Evolutionary conservation across 1,140 invertebrate genomes (phyloP).

Genomic region (Polyergus mexicanus): DNA sequence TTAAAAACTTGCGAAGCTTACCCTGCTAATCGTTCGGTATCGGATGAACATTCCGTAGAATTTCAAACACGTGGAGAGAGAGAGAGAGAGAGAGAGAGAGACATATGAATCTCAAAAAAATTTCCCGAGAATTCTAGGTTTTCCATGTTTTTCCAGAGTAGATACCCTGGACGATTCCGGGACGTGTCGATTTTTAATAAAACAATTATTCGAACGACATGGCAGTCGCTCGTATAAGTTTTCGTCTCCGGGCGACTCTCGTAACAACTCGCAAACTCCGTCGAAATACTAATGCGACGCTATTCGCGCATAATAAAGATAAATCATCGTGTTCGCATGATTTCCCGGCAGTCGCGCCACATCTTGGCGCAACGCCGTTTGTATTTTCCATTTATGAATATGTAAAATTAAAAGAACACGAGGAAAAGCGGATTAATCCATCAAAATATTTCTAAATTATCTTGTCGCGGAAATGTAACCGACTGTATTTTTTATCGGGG

Average conservation of each 20-base stretch:
- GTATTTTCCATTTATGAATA: slow-evolving; percentile 38
- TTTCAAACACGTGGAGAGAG: background rate
- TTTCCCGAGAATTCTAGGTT: too few relatives aligned
- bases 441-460: background rate
- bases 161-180: background rate
- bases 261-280: slow-evolving; percentile 24
- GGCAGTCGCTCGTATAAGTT: slow-evolving; percentile 7
- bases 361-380: background rate
- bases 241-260: background rate
- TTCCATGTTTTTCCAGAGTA: too few relatives aligned
- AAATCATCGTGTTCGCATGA: slow-evolving; percentile 44
- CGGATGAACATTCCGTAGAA: background rate
- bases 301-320: slow-evolving; percentile 20
- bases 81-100: too few relatives aligned
- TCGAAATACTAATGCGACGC: slow-evolving; percentile 27
- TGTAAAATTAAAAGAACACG: slow-evolving; percentile 29
- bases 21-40: background rate
- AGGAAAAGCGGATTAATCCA: background rate
- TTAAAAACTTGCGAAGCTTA: background rate
- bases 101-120: too few relatives aligned
- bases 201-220: background rate
- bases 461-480: background rate
- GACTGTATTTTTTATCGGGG: background rate
- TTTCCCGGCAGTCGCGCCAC: slow-evolving; percentile 39
- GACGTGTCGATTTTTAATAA: background rate